phyloP scores from a whole-genome alignment of 2,888 invertebrate species.

The Philereme transversata region DNA sequence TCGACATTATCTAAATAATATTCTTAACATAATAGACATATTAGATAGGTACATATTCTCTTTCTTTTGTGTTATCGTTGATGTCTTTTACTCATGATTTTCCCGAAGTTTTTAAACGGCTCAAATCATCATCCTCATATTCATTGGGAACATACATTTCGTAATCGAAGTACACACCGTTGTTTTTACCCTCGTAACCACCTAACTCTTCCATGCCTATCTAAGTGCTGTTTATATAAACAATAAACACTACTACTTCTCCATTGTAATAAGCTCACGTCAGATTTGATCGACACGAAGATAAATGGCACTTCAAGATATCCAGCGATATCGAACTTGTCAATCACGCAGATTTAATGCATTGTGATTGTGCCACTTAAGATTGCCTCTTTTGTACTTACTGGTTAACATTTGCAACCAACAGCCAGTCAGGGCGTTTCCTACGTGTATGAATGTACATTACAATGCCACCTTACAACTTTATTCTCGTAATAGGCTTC shows the following conservation, averaged over 20 bases:
- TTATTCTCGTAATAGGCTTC: slow-evolving; percentile 12
- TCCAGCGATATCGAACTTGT: slow-evolving; percentile 50
- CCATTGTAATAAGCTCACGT: slow-evolving; percentile 39
- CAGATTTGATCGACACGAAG: slow-evolving; percentile 55
- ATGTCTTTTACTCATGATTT: too few relatives aligned
- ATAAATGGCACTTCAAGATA: slow-evolving; percentile 59
- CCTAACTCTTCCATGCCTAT: slow-evolving; percentile 12
- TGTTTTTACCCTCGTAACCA: background rate
- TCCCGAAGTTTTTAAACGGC: too few relatives aligned
- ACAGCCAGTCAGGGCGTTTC: slow-evolving; percentile 18
- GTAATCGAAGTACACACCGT: background rate
- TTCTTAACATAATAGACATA: background rate
- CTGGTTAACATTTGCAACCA: slow-evolving; percentile 37
- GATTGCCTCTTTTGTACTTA: slow-evolving; percentile 42
- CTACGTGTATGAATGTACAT: slow-evolving; percentile 13
- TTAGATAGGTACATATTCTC: too few relatives aligned
- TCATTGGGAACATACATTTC: background rate
- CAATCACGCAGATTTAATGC: slow-evolving; percentile 59
- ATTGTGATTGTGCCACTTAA: slow-evolving; percentile 57
- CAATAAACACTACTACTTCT: slow-evolving; percentile 32
- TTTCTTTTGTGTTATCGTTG: too few relatives aligned
- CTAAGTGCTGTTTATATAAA: slow-evolving; percentile 19
- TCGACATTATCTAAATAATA: slow-evolving; percentile 8
- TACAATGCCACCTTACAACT: slow-evolving; percentile 18
- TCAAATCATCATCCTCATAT: too few relatives aligned